Percentiles rank a stretch among this genome's conserved stretches.
Conservation (phyloP, 2,113 vertebrate species). For the Callorhinus ursinus region DNA sequence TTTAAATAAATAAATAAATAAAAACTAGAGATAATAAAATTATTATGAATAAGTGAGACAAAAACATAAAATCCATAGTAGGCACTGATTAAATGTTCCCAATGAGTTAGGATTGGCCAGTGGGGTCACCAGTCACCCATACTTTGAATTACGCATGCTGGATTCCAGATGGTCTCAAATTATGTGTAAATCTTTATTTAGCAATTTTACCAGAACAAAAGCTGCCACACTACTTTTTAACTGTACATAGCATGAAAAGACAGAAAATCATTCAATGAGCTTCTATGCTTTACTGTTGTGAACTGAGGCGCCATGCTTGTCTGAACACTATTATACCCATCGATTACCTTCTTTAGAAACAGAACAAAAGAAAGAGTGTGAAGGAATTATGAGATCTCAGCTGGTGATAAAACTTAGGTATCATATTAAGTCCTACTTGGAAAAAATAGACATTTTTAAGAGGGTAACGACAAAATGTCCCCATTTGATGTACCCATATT, state of each 20-base stretch:
- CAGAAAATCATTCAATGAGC: not conserved
- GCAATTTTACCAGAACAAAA: not conserved
- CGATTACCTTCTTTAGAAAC: not conserved
- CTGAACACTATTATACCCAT: not conserved
- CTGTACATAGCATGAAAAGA: not conserved
- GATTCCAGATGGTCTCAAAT: not conserved
- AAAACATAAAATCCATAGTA: not conserved
- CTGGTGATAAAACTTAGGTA: not conserved
- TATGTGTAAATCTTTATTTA: not conserved
- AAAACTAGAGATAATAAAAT: not conserved
- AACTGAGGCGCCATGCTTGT: not conserved
- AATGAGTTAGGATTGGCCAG: not conserved
- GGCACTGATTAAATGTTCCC: not conserved
- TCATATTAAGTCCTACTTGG: not conserved
- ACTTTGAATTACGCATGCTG: not conserved
- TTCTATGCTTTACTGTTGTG: not conserved
- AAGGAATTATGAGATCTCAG: not conserved
- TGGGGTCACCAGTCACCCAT: not conserved
- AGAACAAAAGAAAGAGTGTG: not conserved
- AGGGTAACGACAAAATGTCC: conserved; percentile 36
- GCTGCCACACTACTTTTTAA: not conserved
- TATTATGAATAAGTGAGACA: not conserved
- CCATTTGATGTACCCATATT: not conserved
- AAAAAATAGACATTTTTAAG: not conserved
- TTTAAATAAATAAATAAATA: not conserved